Evolutionary conservation across 2,888 invertebrate species (phyloP).

Genomic region (Sesia apiformis): DNA sequence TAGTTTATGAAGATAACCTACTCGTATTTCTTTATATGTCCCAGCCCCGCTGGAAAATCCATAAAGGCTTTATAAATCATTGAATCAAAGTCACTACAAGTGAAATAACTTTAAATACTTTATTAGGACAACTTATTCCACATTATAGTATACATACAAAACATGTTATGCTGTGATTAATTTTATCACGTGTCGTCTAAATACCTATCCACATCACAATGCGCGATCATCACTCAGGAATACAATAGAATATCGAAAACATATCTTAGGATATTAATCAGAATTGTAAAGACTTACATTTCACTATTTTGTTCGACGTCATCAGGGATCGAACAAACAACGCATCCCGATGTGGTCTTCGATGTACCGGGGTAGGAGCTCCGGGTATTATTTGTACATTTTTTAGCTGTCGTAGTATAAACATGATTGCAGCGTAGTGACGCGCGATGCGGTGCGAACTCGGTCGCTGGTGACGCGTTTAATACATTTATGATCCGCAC

Average conservation of each 20-base stretch:
- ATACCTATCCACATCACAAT: conserved; percentile 72
- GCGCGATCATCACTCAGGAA: conserved; percentile 38
- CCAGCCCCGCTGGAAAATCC: too few species aligned
- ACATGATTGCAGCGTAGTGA: background rate
- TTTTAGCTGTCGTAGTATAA: conserved; percentile 1
- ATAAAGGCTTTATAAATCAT: background rate
- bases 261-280: conserved; percentile 40
- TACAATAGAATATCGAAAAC: background rate
- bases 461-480: conserved; percentile 59
- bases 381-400: conserved; percentile 24
- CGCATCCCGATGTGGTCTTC: conserved; percentile 38
- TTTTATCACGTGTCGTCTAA: conserved; percentile 68
- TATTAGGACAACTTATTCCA: conserved; percentile 74
- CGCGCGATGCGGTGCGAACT: conserved; percentile 25
- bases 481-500: conserved; percentile 68
- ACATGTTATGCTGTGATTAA: conserved; percentile 71
- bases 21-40: too few species aligned
- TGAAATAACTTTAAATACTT: conserved; percentile 73
- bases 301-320: conserved; percentile 69
- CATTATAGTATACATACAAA: conserved; percentile 72
- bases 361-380: conserved; percentile 21
- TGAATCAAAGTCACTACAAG: conserved; percentile 61
- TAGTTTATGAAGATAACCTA: too few species aligned
- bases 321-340: conserved; percentile 55
- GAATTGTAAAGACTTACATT: conserved; percentile 64